These are phyloP conservation scores for Rhinoptilus africanus DNA, from an alignment of 2,113 vertebrate genomes.

Conservation along the genomic window DNA sequence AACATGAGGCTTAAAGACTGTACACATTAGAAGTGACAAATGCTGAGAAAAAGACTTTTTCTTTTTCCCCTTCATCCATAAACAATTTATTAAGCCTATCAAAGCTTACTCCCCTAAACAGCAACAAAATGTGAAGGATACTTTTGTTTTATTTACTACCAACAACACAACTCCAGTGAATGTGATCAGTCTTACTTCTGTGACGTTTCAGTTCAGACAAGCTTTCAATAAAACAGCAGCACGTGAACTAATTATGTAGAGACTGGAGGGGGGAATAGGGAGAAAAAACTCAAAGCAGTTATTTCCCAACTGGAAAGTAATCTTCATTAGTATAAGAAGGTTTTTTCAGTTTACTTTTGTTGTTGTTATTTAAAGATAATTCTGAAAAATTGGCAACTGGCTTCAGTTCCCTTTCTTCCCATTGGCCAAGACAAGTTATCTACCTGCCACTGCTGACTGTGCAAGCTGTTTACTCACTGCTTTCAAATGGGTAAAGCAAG, in stretches of 20 bases:
- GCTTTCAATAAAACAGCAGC: neutral
- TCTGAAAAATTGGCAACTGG: neutral
- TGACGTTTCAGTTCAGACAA: neutral
- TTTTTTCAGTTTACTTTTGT: neutral
- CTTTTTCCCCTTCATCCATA: neutral
- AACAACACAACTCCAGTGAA: neutral
- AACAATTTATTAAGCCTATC: neutral
- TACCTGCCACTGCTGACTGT: neutral
- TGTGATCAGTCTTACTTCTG: neutral
- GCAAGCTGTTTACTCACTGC: neutral
- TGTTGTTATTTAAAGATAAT: neutral
- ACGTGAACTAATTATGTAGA: neutral
- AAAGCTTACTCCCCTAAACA: neutral
- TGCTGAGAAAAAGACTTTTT: neutral
- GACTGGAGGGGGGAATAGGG: fast-evolving
- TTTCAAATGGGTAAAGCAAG: neutral
- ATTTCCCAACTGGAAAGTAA: neutral
- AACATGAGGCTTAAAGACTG: neutral
- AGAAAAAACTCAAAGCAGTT: neutral
- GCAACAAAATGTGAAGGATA: neutral
- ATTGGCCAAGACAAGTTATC: neutral
- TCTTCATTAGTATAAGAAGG: neutral
- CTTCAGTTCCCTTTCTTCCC: neutral
- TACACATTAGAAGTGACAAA: neutral
- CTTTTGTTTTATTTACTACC: neutral